Evolutionary conservation across 1,140 invertebrate species (phyloP), one percentile per base, ranked within the genome.

Genomic region (Leptoteleia sp.): DNA sequence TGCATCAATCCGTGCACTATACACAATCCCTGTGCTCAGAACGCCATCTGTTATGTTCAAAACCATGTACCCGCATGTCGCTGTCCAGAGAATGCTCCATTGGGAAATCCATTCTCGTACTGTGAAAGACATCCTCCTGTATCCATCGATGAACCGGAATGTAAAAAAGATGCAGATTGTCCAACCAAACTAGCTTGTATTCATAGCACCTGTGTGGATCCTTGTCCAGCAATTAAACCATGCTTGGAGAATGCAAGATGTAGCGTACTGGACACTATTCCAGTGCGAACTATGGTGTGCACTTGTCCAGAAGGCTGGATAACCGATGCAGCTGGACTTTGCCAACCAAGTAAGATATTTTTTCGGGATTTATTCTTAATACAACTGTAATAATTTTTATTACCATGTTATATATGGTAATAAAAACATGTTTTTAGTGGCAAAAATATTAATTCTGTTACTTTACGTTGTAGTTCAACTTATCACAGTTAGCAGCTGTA

Each of bases 301-400:
- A 94, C 94, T 47, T 96, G 95, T 82, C 94, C 95, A 0, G 93
- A 95, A 79, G 94, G 94, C 11, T 96, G 93, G 91, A 92, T 95
- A 57, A 94, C 95, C 1, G 92, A 96, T 81, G 90, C 93, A 54
- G 92, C 92, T 70, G 95, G 94, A 38, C 91, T 94, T 80, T 97
- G 96, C 84, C 92, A 92, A 79, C 92, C 62, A 19, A 73, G 76
- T 79, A 65, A 35, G 72, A n/a, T n/a, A n/a, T 64, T 64, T 31
- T 35, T 33, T 9, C 2, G 5, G 19, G 19, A 29, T 29, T 29
- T 29, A 29, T 3, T 29, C 27, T 22, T 22, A 3, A 22, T 22
- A 3, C 19, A 22, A 22, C n/a, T n/a, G n/a, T n/a, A n/a, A n/a
- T n/a, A n/a, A n/a, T n/a, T n/a, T n/a, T n/a, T n/a, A n/a, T n/a